A percentile compares a stretch with the other conserved stretches of the same genome.
Evolutionary conservation across 2,113 vertebrate genomes (phyloP).

Genomic region (Pangasianodon gigas): DNA sequence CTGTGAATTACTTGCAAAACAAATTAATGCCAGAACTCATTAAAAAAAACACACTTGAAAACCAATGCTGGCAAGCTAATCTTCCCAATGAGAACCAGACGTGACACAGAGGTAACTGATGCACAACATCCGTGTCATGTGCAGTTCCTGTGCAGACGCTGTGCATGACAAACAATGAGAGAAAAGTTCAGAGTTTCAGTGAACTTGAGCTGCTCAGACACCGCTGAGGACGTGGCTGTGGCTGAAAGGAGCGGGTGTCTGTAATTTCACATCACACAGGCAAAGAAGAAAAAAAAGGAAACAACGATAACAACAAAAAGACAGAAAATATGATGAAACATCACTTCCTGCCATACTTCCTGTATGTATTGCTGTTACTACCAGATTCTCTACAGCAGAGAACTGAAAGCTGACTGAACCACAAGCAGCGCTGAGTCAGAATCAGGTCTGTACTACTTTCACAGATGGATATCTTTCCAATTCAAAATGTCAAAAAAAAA

Average conservation of each 20-base stretch:
- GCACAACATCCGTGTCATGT: not conserved
- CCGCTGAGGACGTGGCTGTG: slow-evolving; percentile 7
- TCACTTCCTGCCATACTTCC: not conserved
- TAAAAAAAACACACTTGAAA: not conserved
- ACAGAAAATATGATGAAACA: not conserved
- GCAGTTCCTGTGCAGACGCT: slow-evolving; percentile 11
- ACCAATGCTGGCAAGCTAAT: not conserved
- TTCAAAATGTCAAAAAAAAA: no score
- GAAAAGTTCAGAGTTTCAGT: not conserved
- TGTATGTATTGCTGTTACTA: not conserved
- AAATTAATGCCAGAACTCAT: not conserved
- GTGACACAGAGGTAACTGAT: not conserved
- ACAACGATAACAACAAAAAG: not conserved
- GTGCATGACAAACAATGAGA: not conserved
- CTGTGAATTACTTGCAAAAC: not conserved
- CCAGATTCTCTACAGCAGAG: not conserved
- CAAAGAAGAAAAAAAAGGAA: not conserved
- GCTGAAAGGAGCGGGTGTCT: not conserved
- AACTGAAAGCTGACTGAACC: not conserved
- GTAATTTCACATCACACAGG: not conserved
- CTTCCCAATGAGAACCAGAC: not conserved
- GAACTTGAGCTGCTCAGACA: not conserved
- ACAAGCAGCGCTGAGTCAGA: not conserved
- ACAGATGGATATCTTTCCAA: no score
- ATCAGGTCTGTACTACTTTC: not conserved